Percentiles rank a stretch among this genome's conserved stretches.
phyloP scores from a whole-genome alignment of 2,113 vertebrate species.

The Prunella himalayana region DNA sequence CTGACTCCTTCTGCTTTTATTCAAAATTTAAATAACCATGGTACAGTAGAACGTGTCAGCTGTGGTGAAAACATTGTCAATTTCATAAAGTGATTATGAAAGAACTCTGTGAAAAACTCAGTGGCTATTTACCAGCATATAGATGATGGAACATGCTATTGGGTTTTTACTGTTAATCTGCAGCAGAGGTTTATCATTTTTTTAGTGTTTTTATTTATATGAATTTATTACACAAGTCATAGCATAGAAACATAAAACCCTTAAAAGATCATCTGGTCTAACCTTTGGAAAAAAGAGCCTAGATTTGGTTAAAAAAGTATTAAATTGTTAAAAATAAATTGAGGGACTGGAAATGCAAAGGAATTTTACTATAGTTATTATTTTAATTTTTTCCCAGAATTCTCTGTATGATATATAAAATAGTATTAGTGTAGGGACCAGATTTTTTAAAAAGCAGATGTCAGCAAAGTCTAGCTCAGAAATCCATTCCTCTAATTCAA shows the following conservation, averaged over 20 bases:
- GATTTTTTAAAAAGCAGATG: neutral
- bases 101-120: neutral
- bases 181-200: neutral
- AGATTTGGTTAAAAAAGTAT: neutral
- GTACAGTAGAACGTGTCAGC: neutral
- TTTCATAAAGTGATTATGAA: neutral
- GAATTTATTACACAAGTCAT: neutral
- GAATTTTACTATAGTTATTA: neutral
- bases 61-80: neutral
- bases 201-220: neutral
- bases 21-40: neutral
- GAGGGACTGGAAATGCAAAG: neutral
- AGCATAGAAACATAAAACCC: neutral
- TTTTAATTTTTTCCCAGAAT: neutral
- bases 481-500: neutral
- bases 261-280: accelerated
- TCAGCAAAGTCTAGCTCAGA: neutral
- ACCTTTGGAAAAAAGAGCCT: neutral
- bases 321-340: neutral
- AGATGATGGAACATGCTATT: neutral
- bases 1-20: neutral
- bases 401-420: neutral
- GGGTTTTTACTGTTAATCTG: neutral
- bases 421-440: neutral
- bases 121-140: neutral